Conservation (phyloP, 2,888 invertebrate genomes). For the Himalopsyche tibetana region DNA sequence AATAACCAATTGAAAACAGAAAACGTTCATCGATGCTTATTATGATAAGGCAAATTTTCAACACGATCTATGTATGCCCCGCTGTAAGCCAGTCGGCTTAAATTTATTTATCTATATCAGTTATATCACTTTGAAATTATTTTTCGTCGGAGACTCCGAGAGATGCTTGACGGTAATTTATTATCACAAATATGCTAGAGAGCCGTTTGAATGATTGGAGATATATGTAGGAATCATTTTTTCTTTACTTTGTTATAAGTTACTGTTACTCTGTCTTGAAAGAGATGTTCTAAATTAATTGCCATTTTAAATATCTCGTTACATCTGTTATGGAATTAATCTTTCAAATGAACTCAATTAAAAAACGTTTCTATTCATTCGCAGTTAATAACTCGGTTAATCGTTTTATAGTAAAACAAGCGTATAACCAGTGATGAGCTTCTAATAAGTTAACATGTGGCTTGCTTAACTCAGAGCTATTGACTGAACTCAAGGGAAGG, state of each 20-base stretch:
- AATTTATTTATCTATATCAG: conserved; percentile 14
- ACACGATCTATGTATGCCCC: conserved; percentile 46
- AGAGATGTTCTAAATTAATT: conserved; percentile 11
- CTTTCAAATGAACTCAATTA: background rate
- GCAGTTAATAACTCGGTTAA: no score
- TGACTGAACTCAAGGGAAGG: no score
- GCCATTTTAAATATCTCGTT: background rate
- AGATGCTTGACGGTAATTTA: background rate
- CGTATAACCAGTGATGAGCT: no score
- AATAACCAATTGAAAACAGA: conserved; percentile 56
- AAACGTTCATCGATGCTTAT: conserved; percentile 49
- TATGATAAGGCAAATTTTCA: conserved; percentile 55
- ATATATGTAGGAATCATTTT: background rate
- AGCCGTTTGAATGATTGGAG: conserved; percentile 10
- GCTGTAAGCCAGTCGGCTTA: background rate
- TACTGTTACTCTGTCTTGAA: conserved; percentile 1
- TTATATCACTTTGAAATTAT: conserved; percentile 12
- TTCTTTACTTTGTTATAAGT: conserved; percentile 10
- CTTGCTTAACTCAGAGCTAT: no score
- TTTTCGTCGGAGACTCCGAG: background rate
- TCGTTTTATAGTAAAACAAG: no score
- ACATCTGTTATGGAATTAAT: background rate
- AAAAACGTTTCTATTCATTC: background rate
- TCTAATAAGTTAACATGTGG: no score
- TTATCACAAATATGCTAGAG: background rate